phyloP scores from a whole-genome alignment of 2,113 vertebrate genomes.

The Cyprinus carpio region DNA sequence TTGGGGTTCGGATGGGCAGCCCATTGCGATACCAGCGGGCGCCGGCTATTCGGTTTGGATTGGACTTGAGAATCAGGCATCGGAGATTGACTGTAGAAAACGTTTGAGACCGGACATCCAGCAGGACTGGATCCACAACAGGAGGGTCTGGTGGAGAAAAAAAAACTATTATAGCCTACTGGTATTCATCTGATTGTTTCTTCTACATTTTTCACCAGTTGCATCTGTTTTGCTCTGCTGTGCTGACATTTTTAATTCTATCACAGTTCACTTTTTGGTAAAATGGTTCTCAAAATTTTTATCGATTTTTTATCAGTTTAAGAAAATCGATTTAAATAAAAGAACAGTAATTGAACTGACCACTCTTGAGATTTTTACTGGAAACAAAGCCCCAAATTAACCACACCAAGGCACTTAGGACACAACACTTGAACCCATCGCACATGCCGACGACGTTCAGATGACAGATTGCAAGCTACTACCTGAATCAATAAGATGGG shows the following conservation, averaged over 20 bases:
- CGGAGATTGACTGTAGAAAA: slow-evolving; percentile 81
- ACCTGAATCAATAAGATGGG: slow-evolving; percentile 23
- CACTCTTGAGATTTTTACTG: slow-evolving; percentile 37
- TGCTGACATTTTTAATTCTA: neutral
- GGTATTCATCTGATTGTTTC: too few relatives aligned
- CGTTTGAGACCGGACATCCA: slow-evolving; percentile 85
- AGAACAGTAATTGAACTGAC: neutral
- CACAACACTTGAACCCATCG: slow-evolving; percentile 16
- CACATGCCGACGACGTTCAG: neutral
- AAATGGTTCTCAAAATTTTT: neutral
- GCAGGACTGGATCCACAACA: slow-evolving; percentile 84
- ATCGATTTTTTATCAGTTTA: too few relatives aligned
- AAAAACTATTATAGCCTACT: neutral
- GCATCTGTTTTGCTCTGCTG: neutral
- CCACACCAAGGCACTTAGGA: slow-evolving; percentile 27
- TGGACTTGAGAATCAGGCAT: slow-evolving; percentile 86
- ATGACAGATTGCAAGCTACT: slow-evolving; percentile 30
- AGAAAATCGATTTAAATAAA: slow-evolving; percentile 9
- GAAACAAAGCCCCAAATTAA: slow-evolving; percentile 14
- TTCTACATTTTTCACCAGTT: neutral
- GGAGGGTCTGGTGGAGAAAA: slow-evolving; percentile 79
- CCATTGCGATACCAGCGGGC: slow-evolving; percentile 88
- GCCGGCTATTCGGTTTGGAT: slow-evolving; percentile 83
- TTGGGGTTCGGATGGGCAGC: slow-evolving; percentile 73
- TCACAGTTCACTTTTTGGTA: neutral